Conservation (phyloP, 2,888 invertebrate species). For the Blera fallax region DNA sequence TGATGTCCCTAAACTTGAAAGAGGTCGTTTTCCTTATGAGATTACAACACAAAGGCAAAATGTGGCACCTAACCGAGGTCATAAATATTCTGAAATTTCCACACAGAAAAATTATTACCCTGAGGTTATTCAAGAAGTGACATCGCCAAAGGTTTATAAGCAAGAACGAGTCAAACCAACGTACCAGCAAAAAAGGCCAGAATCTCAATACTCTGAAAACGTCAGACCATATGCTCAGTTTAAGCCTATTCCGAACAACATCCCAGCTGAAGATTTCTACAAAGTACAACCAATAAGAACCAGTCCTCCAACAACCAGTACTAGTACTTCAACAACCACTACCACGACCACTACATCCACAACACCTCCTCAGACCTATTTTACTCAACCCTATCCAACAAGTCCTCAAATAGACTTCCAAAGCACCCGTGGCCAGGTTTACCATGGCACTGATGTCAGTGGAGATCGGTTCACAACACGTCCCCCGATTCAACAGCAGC, state of each 20-base stretch:
- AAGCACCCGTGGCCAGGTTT: conserved; percentile 78
- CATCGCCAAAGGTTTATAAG: conserved; percentile 78
- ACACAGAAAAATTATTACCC: conserved; percentile 75
- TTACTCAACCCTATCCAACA: conserved; percentile 76
- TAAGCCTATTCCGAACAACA: conserved; percentile 78
- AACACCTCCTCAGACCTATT: conserved; percentile 76
- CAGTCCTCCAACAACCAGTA: conserved; percentile 80
- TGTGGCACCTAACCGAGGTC: conserved; percentile 75
- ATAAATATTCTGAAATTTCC: conserved; percentile 78
- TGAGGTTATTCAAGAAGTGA: conserved; percentile 79
- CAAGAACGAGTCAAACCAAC: conserved; percentile 79
- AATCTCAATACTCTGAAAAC: conserved; percentile 66
- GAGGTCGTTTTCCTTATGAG: conserved; percentile 74
- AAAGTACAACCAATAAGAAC: conserved; percentile 75
- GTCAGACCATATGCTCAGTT: conserved; percentile 79
- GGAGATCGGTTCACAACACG: conserved; percentile 76
- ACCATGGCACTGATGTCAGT: conserved; percentile 71
- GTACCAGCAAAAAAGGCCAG: conserved; percentile 75
- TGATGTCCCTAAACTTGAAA: conserved; percentile 57
- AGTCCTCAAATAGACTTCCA: conserved; percentile 78
- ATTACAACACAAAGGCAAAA: conserved; percentile 74
- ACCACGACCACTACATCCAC: conserved; percentile 82
- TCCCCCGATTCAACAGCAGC: conserved; percentile 72
- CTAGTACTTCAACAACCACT: conserved; percentile 82
- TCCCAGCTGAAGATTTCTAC: conserved; percentile 79